Conservation (phyloP, 2,113 vertebrate genomes). For the Alethe diademata region DNA sequence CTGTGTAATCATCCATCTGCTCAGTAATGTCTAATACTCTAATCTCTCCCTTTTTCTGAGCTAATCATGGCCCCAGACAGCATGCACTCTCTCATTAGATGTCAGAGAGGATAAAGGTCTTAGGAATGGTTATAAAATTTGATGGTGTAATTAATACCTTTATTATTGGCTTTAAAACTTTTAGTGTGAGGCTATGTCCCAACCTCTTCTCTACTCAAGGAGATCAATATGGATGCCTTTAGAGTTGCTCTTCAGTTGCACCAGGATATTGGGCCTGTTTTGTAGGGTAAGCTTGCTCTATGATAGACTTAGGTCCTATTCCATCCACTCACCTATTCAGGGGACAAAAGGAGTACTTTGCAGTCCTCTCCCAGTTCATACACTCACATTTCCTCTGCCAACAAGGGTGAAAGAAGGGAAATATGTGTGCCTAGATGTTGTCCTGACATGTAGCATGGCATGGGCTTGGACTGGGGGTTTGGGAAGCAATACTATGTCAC, state of each 20-base stretch:
- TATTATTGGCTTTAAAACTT: slow-evolving; percentile 28
- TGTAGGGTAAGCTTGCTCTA: neutral
- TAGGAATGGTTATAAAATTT: slow-evolving; percentile 39
- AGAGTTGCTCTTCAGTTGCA: neutral
- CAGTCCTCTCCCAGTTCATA: neutral
- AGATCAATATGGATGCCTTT: neutral
- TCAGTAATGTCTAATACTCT: slow-evolving; percentile 66
- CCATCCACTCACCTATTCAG: neutral
- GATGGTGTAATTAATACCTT: slow-evolving; percentile 32
- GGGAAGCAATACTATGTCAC: neutral
- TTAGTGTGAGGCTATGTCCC: neutral
- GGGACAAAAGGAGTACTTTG: neutral
- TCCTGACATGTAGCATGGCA: neutral
- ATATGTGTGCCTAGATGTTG: neutral
- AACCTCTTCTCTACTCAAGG: neutral
- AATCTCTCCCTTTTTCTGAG: slow-evolving; percentile 53
- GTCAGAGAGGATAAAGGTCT: slow-evolving; percentile 53
- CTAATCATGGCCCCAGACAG: slow-evolving; percentile 53
- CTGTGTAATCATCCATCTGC: slow-evolving; percentile 64
- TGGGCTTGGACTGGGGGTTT: neutral
- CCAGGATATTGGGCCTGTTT: neutral
- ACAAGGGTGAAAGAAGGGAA: neutral
- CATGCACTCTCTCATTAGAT: slow-evolving; percentile 6
- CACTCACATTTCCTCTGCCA: neutral
- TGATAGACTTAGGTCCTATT: neutral